Evolutionary conservation across 2,113 vertebrate species (phyloP), one percentile per base, ranked within the genome.

Genomic region (Romanogobio albipinnatus): DNA sequence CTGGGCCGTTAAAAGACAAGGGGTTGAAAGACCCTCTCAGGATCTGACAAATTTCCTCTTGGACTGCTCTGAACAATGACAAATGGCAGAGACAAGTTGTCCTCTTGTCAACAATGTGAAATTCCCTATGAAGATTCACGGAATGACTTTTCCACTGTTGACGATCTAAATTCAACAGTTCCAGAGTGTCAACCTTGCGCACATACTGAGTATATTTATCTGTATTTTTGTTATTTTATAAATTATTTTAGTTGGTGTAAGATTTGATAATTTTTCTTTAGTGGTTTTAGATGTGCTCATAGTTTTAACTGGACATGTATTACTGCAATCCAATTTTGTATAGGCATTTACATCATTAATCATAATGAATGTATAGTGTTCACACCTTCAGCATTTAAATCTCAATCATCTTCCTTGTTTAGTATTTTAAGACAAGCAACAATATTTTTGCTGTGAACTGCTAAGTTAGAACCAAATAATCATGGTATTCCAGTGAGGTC

Each of bases 191-290:
- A 76, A 47, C 10, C 26, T 74, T 61, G 45, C 45, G 81, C 85
- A 87, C 85, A 90, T 49, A 14, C 81, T 22, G 71, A 36, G 61
- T 9, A 26, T 91, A 81, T 78, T 86, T 88, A 84, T 91, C 88
- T 68, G 14, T 17, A 79, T 62, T 84, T 89, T 84, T 81, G 82
- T 85, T 64, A 75, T 81, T 76, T 86, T 58, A 56, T 94, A 94
- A 94, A 84, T 94, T 93, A 93, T 94, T 93, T 86, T 89, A 78
- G 74, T 85, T 83, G 71, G 47, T n/a, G 87, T 87, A 76, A 66
- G 39, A 49, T 49, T 81, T 90, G 53, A 84, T 76, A 75, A 61
- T 86, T 89, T 79, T 51, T 85, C 33, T 49, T 70, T 91, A 82
- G 85, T 87, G 87, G 85, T 91, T 39, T 89, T 92, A 83, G 89